Evolutionary conservation across 1,140 invertebrate species (phyloP).

Genomic region (Drosophila simulans): DNA sequence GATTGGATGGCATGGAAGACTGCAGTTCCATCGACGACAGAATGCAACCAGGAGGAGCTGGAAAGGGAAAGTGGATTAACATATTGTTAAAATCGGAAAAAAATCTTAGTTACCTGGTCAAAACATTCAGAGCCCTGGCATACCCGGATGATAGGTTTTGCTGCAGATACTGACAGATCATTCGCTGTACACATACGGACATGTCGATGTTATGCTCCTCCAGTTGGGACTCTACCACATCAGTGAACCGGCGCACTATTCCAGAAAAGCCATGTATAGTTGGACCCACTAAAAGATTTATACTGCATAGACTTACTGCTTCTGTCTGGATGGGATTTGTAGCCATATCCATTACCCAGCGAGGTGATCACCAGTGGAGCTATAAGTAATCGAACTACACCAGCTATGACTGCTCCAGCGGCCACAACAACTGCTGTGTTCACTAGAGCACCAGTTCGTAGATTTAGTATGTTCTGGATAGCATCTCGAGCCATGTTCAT

Average conservation of each 20-base stretch:
- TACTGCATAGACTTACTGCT: slow-evolving; percentile 46
- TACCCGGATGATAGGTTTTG: slow-evolving; percentile 26
- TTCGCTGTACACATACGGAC: slow-evolving; percentile 57
- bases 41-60: slow-evolving; percentile 52
- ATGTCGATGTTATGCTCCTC: slow-evolving; percentile 69
- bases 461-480: slow-evolving; percentile 56
- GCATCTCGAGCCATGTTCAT: slow-evolving; percentile 61
- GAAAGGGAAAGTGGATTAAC: neutral
- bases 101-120: slow-evolving; percentile 41
- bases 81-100: neutral
- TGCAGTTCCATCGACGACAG: slow-evolving; percentile 54
- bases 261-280: neutral
- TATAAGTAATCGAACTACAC: slow-evolving; percentile 59
- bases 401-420: slow-evolving; percentile 69
- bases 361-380: slow-evolving; percentile 59
- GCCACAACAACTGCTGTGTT: slow-evolving; percentile 65
- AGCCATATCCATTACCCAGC: slow-evolving; percentile 44
- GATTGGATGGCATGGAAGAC: slow-evolving; percentile 56
- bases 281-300: neutral
- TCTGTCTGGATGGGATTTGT: slow-evolving; percentile 31
- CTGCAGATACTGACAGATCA: slow-evolving; percentile 68
- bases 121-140: slow-evolving; percentile 45
- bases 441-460: slow-evolving; percentile 55
- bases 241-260: slow-evolving; percentile 55
- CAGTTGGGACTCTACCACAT: slow-evolving; percentile 61